These are phyloP conservation scores for Eupithecia subumbrata DNA, from an alignment of 2,888 invertebrate species.

Conservation along the genomic window DNA sequence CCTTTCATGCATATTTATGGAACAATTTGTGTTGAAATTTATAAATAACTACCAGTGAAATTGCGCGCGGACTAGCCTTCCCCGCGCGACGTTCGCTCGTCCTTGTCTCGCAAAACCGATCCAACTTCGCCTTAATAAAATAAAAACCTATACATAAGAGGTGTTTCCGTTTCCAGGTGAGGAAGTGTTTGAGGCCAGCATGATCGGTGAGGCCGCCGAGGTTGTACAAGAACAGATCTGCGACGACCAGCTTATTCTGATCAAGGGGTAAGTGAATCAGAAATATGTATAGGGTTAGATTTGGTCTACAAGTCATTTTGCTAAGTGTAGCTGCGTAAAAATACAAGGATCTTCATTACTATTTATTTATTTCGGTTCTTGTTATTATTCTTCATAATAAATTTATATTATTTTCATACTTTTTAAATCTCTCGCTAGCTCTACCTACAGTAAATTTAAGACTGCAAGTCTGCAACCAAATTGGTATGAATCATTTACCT, in stretches of 20 bases:
- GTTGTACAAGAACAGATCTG: slow-evolving; percentile 97
- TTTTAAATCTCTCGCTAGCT: neutral
- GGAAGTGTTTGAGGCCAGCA: slow-evolving; percentile 96
- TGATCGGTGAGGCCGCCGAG: slow-evolving; percentile 98
- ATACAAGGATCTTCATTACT: neutral
- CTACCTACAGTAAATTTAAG: neutral
- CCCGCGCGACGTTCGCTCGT: no score
- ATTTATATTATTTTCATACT: neutral
- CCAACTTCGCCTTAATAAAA: neutral
- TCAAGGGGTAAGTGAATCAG: slow-evolving; percentile 89
- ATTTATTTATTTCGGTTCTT: neutral
- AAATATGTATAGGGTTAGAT: neutral
- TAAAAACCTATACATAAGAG: neutral
- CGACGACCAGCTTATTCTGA: slow-evolving; percentile 98
- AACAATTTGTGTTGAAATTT: no score
- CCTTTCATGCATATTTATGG: no score
- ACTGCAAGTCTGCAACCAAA: neutral
- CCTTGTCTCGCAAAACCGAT: no score
- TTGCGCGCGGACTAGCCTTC: no score
- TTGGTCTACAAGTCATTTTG: neutral
- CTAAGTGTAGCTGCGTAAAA: neutral
- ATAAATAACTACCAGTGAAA: no score
- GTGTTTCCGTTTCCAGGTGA: slow-evolving; percentile 85
- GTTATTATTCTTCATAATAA: no score
- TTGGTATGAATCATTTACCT: neutral